Percentiles rank a stretch among this genome's conserved stretches.
Evolutionary conservation across 2,888 invertebrate genomes (phyloP).

Genomic region (Quadriops clusia): DNA sequence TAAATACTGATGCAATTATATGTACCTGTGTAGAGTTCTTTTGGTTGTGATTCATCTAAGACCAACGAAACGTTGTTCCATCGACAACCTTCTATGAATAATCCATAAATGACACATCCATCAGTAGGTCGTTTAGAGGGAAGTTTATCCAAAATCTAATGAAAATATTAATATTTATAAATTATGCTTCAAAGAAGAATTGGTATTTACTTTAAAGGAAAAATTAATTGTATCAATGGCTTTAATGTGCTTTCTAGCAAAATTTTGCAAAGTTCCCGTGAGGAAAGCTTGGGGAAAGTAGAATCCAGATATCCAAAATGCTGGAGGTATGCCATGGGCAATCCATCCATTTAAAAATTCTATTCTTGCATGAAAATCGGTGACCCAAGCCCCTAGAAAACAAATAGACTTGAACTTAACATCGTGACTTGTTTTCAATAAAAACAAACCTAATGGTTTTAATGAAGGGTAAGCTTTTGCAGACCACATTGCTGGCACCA

Average conservation of each 20-base stretch:
- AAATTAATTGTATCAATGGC: constrained; percentile 63
- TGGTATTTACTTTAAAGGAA: constrained; percentile 42
- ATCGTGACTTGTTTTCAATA: too few relatives aligned
- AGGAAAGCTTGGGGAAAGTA: constrained; percentile 79
- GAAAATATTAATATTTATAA: constrained; percentile 5
- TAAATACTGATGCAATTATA: neutral
- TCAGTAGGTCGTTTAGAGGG: constrained; percentile 43
- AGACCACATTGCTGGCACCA: constrained; percentile 61
- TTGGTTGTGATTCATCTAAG: constrained; percentile 50
- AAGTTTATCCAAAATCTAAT: constrained; percentile 37
- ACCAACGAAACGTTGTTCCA: constrained; percentile 49
- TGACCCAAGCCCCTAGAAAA: constrained; percentile 50
- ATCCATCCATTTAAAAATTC: constrained; percentile 55
- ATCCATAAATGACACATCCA: constrained; percentile 53
- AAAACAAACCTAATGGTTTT: constrained; percentile 50
- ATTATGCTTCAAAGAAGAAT: neutral
- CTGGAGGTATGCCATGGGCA: constrained; percentile 52
- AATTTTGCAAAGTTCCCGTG: constrained; percentile 73
- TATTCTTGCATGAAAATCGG: constrained; percentile 50
- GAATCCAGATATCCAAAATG: constrained; percentile 78
- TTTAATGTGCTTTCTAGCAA: constrained; percentile 60
- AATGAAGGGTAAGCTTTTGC: constrained; percentile 55
- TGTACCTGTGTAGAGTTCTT: constrained; percentile 58
- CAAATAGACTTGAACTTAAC: neutral
- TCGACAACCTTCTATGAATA: constrained; percentile 68